phyloP scores from a whole-genome alignment of 2,797 vertebrate species.

The Amphiprion clarkii region DNA sequence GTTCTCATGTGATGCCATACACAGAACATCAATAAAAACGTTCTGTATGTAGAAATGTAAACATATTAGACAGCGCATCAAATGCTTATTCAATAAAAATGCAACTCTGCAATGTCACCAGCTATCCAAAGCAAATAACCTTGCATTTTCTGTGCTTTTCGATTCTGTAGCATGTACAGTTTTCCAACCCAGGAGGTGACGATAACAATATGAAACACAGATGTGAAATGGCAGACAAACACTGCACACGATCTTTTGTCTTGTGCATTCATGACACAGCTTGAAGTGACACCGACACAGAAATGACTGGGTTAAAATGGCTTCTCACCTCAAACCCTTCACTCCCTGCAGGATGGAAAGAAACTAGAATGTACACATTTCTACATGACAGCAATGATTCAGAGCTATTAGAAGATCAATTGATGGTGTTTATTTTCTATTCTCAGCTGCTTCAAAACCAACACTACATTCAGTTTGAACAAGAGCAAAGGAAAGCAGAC shows the following conservation, averaged over 20 bases:
- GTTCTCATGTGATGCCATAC: not conserved
- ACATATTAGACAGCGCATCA: not conserved
- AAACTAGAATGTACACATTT: constrained; percentile 80
- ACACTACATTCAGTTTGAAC: constrained; percentile 25
- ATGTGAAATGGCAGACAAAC: constrained; percentile 56
- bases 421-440: constrained; percentile 13
- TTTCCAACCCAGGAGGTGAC: constrained; percentile 71
- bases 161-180: not conserved
- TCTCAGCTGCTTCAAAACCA: constrained; percentile 21
- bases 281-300: constrained; percentile 65
- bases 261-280: constrained; percentile 55
- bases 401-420: constrained; percentile 44
- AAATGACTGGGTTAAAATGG: constrained; percentile 76
- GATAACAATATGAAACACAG: constrained; percentile 46
- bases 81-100: not conserved
- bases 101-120: not conserved
- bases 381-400: constrained; percentile 52
- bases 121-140: not conserved
- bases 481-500: constrained; percentile 30
- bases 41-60: not conserved
- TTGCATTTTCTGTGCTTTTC: no score
- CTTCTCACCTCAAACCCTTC: constrained; percentile 79
- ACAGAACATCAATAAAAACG: constrained; percentile 1
- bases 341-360: constrained; percentile 76
- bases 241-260: constrained; percentile 36